A percentile compares a stretch with the other conserved stretches of the same genome.
Evolutionary conservation across 2,888 invertebrate species (phyloP).

Genomic region (Limnephilus lunatus): DNA sequence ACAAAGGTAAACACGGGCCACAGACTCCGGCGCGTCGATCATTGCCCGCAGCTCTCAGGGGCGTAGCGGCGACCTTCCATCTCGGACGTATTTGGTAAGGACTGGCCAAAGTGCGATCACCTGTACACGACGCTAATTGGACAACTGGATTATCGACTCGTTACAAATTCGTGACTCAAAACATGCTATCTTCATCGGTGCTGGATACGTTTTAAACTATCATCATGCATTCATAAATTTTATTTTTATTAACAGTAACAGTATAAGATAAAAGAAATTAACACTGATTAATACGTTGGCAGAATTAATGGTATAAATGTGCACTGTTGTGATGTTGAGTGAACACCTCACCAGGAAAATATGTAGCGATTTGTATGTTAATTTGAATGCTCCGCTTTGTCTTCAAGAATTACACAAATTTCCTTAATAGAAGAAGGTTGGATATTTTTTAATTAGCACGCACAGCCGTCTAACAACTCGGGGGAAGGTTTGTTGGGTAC

Average conservation of each 20-base stretch:
- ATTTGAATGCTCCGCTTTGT: background rate
- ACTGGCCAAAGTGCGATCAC: slow-evolving; percentile 11
- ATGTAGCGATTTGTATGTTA: background rate
- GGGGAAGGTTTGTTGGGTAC: background rate
- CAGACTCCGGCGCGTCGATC: background rate
- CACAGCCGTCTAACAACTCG: background rate
- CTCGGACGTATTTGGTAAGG: slow-evolving; percentile 36
- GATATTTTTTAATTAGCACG: background rate
- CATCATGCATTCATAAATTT: background rate
- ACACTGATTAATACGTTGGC: background rate
- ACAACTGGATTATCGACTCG: slow-evolving; percentile 13
- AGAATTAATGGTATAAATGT: background rate
- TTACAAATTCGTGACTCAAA: slow-evolving; percentile 8
- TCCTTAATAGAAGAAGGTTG: background rate
- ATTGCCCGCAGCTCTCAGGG: slow-evolving; percentile 13
- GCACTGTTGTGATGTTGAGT: background rate
- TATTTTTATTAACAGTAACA: background rate
- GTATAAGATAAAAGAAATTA: background rate
- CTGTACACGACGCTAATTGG: slow-evolving; percentile 39
- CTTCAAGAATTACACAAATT: background rate
- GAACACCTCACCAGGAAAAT: background rate
- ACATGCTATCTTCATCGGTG: background rate
- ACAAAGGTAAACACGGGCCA: slow-evolving; percentile 18
- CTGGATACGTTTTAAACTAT: background rate
- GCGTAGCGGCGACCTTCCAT: slow-evolving; percentile 37